Evolutionary conservation across 2,797 vertebrate species (phyloP).

Genomic region (Ctenosaura bakeri): DNA sequence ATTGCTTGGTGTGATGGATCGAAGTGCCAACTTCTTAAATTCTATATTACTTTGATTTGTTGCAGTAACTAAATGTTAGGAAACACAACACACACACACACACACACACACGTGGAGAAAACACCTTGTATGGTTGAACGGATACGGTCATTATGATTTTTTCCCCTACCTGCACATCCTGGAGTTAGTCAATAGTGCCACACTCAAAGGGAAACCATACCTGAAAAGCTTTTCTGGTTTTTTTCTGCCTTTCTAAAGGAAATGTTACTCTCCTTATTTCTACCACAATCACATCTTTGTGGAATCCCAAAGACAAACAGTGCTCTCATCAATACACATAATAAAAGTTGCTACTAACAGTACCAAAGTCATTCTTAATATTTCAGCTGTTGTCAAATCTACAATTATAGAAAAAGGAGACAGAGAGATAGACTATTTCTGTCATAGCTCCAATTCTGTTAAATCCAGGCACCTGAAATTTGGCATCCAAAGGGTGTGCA

Average conservation of each 20-base stretch:
- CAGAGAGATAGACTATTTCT: not conserved
- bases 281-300: not conserved
- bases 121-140: slow-evolving; percentile 17
- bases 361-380: not conserved
- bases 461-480: not conserved
- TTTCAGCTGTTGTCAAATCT: not conserved
- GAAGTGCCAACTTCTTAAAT: slow-evolving; percentile 47
- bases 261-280: not conserved
- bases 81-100: not conserved
- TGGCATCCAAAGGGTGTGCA: not conserved
- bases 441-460: not conserved
- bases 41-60: slow-evolving; percentile 53
- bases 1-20: slow-evolving; percentile 48
- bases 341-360: not conserved
- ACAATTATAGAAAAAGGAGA: not conserved
- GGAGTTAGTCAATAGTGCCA: not conserved
- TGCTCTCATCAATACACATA: not conserved
- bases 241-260: not conserved
- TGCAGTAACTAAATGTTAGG: slow-evolving; percentile 46
- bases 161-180: not conserved
- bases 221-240: not conserved
- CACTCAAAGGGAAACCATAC: not conserved
- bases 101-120: no score
- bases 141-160: slow-evolving; percentile 5
- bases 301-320: not conserved